Percentiles rank a stretch among this genome's conserved stretches.
phyloP scores from a whole-genome alignment of 1,140 invertebrate genomes.

The Euglossa dilemma region DNA sequence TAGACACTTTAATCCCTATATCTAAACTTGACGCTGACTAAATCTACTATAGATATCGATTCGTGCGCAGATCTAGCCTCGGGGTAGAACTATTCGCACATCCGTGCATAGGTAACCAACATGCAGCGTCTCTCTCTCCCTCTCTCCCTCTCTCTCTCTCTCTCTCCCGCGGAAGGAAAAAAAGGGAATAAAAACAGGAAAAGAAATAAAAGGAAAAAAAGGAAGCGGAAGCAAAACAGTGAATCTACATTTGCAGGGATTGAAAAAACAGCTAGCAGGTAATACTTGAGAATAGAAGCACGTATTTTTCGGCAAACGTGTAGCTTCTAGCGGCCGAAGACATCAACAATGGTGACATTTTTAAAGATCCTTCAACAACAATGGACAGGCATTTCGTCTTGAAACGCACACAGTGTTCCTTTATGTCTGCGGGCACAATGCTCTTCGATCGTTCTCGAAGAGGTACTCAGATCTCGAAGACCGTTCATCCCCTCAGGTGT shows the following conservation, averaged over 20 bases:
- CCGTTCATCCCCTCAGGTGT: conserved; percentile 1
- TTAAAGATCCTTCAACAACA: background rate
- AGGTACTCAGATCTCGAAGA: conserved; percentile 5
- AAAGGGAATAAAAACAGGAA: background rate
- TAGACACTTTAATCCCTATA: background rate
- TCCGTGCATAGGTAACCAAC: background rate
- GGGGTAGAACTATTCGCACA: conserved; percentile 8
- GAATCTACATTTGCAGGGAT: background rate
- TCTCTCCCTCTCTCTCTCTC: too few species aligned
- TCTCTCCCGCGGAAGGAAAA: too few species aligned
- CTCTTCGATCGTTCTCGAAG: conserved; percentile 4
- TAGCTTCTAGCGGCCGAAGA: background rate
- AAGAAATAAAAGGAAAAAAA: background rate
- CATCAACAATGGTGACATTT: background rate
- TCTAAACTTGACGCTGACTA: background rate
- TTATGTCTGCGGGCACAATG: background rate
- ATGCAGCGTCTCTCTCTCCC: background rate
- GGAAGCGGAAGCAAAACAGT: background rate
- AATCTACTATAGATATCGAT: conserved; percentile 3
- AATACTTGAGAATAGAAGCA: background rate
- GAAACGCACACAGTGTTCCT: background rate
- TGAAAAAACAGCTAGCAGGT: background rate
- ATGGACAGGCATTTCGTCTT: background rate
- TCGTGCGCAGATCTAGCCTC: conserved; percentile 4
- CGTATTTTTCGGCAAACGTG: background rate